phyloP scores from a whole-genome alignment of 2,113 vertebrate genomes.

The Malaclemys terrapin region DNA sequence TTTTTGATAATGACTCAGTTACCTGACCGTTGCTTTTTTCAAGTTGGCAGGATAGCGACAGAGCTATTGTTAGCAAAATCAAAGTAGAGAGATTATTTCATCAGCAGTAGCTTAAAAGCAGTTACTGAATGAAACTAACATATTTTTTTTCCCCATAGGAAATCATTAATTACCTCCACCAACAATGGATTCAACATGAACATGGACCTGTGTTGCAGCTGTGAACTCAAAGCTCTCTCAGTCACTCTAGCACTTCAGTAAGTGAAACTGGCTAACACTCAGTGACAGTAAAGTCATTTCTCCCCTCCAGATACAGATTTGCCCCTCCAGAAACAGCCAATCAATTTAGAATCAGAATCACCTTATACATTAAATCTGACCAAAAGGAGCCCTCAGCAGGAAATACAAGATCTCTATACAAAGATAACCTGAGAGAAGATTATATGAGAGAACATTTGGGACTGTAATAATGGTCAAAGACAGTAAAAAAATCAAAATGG shows the following conservation, averaged over 20 bases:
- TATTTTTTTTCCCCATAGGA: neutral
- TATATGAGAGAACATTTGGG: neutral
- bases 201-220: neutral
- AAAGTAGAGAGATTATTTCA: neutral
- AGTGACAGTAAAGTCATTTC: neutral
- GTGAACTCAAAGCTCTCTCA: neutral
- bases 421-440: neutral
- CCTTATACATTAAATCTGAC: neutral
- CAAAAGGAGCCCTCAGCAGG: neutral
- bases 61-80: neutral
- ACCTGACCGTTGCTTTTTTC: neutral
- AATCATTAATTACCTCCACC: neutral
- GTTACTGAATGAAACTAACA: neutral
- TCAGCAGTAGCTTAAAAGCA: rapidly evolving
- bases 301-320: neutral
- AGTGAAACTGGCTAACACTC: neutral
- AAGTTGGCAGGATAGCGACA: neutral
- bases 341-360: neutral
- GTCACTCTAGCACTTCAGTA: neutral
- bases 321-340: neutral
- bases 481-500: neutral
- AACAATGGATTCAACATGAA: neutral
- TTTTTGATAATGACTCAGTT: neutral
- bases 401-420: neutral
- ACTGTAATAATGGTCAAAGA: neutral